Evolutionary conservation across 1,140 invertebrate species (phyloP), one percentile per base, ranked within the genome.

Genomic region (Oncopodura yosiiana): DNA sequence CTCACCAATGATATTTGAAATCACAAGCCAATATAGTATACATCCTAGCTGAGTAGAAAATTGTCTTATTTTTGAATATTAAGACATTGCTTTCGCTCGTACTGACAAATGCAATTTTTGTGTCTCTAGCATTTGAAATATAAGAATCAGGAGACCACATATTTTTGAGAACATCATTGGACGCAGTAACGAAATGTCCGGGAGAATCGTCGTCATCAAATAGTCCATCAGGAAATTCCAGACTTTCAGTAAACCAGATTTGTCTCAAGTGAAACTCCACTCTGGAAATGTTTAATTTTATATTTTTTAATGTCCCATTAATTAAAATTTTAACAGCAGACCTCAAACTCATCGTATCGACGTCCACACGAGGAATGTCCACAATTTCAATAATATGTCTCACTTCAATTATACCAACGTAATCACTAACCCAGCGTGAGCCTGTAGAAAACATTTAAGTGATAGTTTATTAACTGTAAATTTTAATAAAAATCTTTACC

Each of bases 231-330:
- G 83, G 80, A 50, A 83, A 75, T 61, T 80, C 75, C 26, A 90
- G 70, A 32, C 85, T 73, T 3, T 79, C 76, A 66, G 88, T 86
- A 3, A 74, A 76, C 87, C 87, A 89, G 39, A 80, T 79, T 67
- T 87, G 83, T 60, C 82, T 77, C 38, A 90, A 77, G 70, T 87
- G 87, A 80, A 89, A 84, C 62, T 87, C 86, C 65, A 88, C 81
- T 65, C 84, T 86, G 69, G 59, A 67, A 51, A 62, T n/a, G n/a
- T n/a, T n/a, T 57, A 44, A 21, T 6, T 52, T n/a, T 21, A 56
- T 12, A 41, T 45, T 27, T 19, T 12, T 27, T 11, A 21, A 51
- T 51, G 12, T 23, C 21, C 5, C n/a, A 19, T 39, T 5, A 11
- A 16, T 32, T 45, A 23, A 34, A 3, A 32, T 16, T 34, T 23